A percentile compares a stretch with the other conserved stretches of the same genome.
Conservation (phyloP, 2,888 invertebrate genomes). For the Andrena praecox region DNA sequence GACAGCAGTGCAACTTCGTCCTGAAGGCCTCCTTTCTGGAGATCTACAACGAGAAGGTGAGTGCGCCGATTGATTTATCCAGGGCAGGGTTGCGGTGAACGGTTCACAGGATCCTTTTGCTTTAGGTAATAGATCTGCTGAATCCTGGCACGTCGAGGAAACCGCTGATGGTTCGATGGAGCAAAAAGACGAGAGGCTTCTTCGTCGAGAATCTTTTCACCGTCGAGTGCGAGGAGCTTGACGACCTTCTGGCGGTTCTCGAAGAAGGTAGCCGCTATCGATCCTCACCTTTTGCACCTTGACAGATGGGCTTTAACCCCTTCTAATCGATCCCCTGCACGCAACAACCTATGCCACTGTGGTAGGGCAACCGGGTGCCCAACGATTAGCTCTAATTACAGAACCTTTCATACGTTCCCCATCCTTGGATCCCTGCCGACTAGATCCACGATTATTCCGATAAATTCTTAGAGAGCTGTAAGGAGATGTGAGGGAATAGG, state of each 20-base stretch:
- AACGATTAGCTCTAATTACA: background rate
- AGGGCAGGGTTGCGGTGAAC: background rate
- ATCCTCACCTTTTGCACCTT: constrained; percentile 27
- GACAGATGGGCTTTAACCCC: constrained; percentile 20
- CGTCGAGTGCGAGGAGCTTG: constrained; percentile 96
- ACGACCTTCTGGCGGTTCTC: constrained; percentile 95
- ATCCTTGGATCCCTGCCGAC: no score
- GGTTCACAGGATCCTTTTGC: background rate
- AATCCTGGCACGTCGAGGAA: constrained; percentile 94
- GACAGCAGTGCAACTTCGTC: constrained; percentile 92
- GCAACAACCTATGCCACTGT: background rate
- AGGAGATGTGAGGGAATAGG: no score
- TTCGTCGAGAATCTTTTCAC: constrained; percentile 98
- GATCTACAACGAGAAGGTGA: constrained; percentile 98
- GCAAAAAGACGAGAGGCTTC: constrained; percentile 96
- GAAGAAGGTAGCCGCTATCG: constrained; percentile 91
- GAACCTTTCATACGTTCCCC: no score
- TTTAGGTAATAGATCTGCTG: constrained; percentile 95
- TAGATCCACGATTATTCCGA: no score
- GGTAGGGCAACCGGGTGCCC: background rate
- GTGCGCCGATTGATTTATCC: background rate
- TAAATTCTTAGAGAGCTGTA: no score
- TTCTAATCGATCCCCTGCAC: constrained; percentile 20
- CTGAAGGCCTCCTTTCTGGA: constrained; percentile 97
- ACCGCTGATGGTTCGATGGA: constrained; percentile 96